These are phyloP conservation scores for Menidia beryllina DNA, from an alignment of 2,113 vertebrate species.

Conservation along the genomic window DNA sequence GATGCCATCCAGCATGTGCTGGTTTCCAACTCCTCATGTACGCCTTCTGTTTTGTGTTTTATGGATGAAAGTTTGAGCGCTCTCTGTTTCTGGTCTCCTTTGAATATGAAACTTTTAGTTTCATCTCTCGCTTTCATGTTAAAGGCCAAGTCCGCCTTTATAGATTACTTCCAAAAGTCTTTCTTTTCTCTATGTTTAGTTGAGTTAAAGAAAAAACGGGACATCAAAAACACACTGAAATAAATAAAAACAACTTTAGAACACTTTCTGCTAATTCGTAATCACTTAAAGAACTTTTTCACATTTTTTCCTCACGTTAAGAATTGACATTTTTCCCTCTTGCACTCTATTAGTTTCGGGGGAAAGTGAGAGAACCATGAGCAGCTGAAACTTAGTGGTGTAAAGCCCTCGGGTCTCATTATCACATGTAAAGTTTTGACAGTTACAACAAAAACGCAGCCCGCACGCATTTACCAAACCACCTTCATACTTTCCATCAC, in stretches of 20 bases:
- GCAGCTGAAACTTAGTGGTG: conserved; percentile 29
- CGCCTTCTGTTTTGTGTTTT: conserved; percentile 23
- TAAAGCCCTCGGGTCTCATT: conserved; percentile 9
- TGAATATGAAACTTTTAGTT: conserved; percentile 65
- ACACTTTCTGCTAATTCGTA: background rate
- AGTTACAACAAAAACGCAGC: background rate
- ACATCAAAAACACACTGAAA: background rate
- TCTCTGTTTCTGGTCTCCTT: conserved; percentile 65
- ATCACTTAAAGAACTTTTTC: background rate
- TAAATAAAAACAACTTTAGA: background rate
- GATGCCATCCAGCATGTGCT: conserved; percentile 20
- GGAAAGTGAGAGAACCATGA: conserved; percentile 41
- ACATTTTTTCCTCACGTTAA: background rate
- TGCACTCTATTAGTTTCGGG: conserved; percentile 8
- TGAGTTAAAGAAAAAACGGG: background rate
- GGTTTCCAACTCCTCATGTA: conserved; percentile 55
- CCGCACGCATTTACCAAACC: background rate
- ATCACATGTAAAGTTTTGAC: conserved; percentile 10
- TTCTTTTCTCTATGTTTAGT: background rate
- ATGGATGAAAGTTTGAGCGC: conserved; percentile 38
- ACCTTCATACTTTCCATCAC: background rate
- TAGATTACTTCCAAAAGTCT: background rate
- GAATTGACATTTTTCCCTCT: background rate
- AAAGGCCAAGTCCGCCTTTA: background rate
- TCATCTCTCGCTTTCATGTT: conserved; percentile 64